Base-by-base conservation (phyloP, 2,888 invertebrate species). In the Onchidella celtica region DNA sequence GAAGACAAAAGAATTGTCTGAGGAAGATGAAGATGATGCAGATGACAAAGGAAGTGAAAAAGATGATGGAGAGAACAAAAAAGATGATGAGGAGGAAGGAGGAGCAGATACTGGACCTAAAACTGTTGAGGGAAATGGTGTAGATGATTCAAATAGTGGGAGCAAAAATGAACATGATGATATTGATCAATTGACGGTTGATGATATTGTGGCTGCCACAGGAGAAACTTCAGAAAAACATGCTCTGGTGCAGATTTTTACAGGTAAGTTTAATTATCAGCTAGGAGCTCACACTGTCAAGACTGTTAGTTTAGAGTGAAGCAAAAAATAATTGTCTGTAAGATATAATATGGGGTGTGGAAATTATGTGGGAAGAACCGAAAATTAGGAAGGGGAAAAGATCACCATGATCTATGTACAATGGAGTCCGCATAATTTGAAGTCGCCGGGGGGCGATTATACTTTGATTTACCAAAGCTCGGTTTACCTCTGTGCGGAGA, bases 171-270 rank as follows among this genome's bases (percentile, higher is more conserved):
- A 74, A 9, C 9, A 36, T 24, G 76, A 79, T 27, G 65, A 79
- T 1, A 87, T 84, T 40, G 86, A 88, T 24, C 84, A 84, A 9
- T 69, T 89, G 38, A 96, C 96, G 90, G 96, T 96, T 87, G 94
- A 95, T 81, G 96, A 95, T 93, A 88, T 89, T 4, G 93, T 96
- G 82, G 89, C 97, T 74, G 94, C 95, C 81, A 89, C 97, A 74
- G 94, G 95, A 29, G 94, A 94, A 95, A 96, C 89, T 94, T 95
- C 72, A 0, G 78, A 70, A 29, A 81, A 84, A 57, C 84, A 84
- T 55, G 59, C 68, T 24, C 93, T 97, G 65, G 94, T 96, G 84
- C 97, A 97, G 90, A 95, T 96, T 88, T 95, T 96, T 75, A 95
- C 95, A 82, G 95, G 96, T 94, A 87, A 47, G 40, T 47, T 47